Percentiles rank a stretch among this genome's conserved stretches.
Evolutionary conservation across 1,140 invertebrate genomes (phyloP).

Genomic region (Ruditapes philippinarum): DNA sequence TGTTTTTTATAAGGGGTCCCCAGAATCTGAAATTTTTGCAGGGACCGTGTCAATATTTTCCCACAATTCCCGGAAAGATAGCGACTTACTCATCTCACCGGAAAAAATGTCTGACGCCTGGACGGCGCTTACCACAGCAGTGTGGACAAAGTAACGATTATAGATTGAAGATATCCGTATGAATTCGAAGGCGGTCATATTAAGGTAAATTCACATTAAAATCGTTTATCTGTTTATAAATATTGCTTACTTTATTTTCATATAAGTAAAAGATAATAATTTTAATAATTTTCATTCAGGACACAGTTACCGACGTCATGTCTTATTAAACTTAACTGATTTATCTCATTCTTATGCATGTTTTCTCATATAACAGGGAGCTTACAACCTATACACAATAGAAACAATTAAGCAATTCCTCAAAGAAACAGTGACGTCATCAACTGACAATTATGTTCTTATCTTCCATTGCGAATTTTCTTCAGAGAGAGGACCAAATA

Average conservation of each 20-base stretch:
- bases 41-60: conserved; percentile 15
- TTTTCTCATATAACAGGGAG: conserved; percentile 87
- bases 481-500: conserved; percentile 56
- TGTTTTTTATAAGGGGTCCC: conserved; percentile 12
- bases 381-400: conserved; percentile 94
- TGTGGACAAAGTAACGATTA: conserved; percentile 79
- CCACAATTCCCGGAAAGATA: conserved; percentile 45
- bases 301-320: background rate
- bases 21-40: conserved; percentile 3
- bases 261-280: background rate
- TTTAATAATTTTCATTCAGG: background rate
- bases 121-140: conserved; percentile 70
- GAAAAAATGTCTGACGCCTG: conserved; percentile 71
- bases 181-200: conserved; percentile 99
- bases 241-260: background rate
- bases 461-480: conserved; percentile 69
- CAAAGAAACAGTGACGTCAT: conserved; percentile 83
- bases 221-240: background rate
- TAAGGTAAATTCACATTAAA: conserved; percentile 71
- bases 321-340: background rate
- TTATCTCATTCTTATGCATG: background rate
- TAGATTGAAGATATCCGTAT: conserved; percentile 95
- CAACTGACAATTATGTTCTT: conserved; percentile 23
- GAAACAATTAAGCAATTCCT: conserved; percentile 91
- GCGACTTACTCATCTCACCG: conserved; percentile 34